Evolutionary conservation across 2,888 invertebrate species (phyloP), one percentile per base, ranked within the genome.

Genomic region (Synergus laeviventris): DNA sequence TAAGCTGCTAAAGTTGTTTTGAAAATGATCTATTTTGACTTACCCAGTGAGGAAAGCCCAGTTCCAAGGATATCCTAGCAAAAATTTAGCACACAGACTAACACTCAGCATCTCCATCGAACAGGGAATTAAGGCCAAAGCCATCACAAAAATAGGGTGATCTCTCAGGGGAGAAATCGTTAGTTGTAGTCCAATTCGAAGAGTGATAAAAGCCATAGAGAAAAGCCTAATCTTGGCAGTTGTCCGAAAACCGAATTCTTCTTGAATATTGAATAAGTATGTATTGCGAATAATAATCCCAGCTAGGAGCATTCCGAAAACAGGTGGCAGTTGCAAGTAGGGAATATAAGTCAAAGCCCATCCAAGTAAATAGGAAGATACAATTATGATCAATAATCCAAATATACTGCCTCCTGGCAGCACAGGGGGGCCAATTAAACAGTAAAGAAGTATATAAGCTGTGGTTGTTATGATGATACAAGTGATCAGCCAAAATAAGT

Each of bases 241-340:
- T 1, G 84, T 73, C 2, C 16, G 36, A 0, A 24, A 7, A 3
- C 88, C 87, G 36, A 90, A 85, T 16, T 86, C 81, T 8, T 86
- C 84, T n/a, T 84, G 80, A 45, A 89, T 87, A 61, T 88, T 78
- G 81, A 88, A 89, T 31, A 78, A 77, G 12, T 80, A 73, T 4
- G 75, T 66, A 24, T 83, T 84, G 1, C 84, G 79, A n/a, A 84
- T 75, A 21, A 85, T 86, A 4, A 94, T 92, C 14, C 94, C 94
- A 74, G 93, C 92, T 64, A 94, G 89, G 1, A 94, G 88, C 94
- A 94, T 94, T 16, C 94, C 94, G 77, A 94, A 91, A 87, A 94
- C 92, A 8, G 94, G 94, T 0, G 94, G 93, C 5, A 92, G 75
- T 4, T 89, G 76, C 9, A 89, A 38, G 31, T 85, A 84, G 0